Evolutionary conservation across 1,140 invertebrate genomes (phyloP).

Genomic region (Bombus sibiricus): DNA sequence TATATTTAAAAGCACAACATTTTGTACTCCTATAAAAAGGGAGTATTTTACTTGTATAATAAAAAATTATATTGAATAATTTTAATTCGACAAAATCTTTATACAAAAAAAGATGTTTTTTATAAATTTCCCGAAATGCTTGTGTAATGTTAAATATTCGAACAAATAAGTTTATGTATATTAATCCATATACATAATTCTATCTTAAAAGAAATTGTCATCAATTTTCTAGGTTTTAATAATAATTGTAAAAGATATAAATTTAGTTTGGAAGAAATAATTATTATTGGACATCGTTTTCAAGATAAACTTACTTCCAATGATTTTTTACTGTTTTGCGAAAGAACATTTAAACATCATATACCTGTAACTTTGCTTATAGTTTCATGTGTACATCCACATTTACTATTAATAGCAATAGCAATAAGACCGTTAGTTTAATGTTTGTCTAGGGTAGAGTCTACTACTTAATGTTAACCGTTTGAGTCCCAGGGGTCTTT

Average conservation of each 20-base stretch:
- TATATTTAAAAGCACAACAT: conserved; percentile 22
- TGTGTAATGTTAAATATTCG: conserved; percentile 2
- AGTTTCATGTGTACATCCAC: conserved; percentile 57
- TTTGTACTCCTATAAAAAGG: conserved; percentile 2
- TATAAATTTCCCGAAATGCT: background rate
- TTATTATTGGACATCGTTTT: conserved; percentile 14
- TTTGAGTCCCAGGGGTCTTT: too few species aligned
- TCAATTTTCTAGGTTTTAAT: conserved; percentile 8
- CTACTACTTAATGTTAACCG: conserved; percentile 31
- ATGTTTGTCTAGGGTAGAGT: conserved; percentile 36
- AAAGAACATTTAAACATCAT: conserved; percentile 1
- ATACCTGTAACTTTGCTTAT: conserved; percentile 58
- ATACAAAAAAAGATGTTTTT: background rate
- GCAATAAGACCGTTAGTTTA: conserved; percentile 57
- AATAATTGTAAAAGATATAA: background rate
- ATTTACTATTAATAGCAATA: conserved; percentile 65
- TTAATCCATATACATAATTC: background rate
- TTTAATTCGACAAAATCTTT: background rate
- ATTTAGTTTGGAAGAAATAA: background rate
- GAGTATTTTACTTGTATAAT: background rate
- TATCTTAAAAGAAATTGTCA: conserved; percentile 18
- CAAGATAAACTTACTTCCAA: conserved; percentile 25
- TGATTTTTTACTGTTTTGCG: conserved; percentile 4
- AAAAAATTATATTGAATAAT: conserved; percentile 2
- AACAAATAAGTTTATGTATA: background rate